Conservation (phyloP, 1,140 invertebrate genomes). For the Brachionus plicatilis region DNA sequence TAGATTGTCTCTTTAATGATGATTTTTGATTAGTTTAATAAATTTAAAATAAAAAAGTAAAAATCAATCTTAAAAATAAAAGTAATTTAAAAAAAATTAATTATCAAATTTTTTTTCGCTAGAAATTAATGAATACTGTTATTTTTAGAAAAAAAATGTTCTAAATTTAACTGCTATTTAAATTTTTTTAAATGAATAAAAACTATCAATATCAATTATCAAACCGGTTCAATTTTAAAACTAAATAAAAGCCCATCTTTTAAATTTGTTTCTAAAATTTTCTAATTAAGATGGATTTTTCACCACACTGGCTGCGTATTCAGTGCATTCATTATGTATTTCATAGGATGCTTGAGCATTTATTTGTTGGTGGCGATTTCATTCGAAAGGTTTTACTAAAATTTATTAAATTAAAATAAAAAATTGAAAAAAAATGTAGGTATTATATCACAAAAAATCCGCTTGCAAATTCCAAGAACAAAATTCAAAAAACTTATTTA, state of each 20-base stretch:
- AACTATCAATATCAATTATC: not conserved
- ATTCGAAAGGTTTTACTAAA: not conserved
- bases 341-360: slow-evolving; percentile 21
- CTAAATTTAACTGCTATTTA: too few relatives aligned
- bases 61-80: too few relatives aligned
- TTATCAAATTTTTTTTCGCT: too few relatives aligned
- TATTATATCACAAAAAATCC: slow-evolving; percentile 12
- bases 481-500: not conserved
- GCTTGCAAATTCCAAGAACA: not conserved
- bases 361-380: slow-evolving; percentile 1
- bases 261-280: not conserved
- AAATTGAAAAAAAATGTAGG: not conserved
- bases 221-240: not conserved
- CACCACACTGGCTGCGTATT: not conserved
- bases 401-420: not conserved
- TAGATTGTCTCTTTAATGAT: too few relatives aligned
- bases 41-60: too few relatives aligned
- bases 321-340: slow-evolving; percentile 5
- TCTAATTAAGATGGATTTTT: slow-evolving; percentile 29
- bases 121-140: too few relatives aligned
- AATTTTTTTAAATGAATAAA: too few relatives aligned
- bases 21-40: too few relatives aligned
- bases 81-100: too few relatives aligned
- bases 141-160: too few relatives aligned
- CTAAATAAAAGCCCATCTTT: too few relatives aligned